These are phyloP conservation scores for Malthinus flaveolus DNA, from an alignment of 2,888 invertebrate genomes.

Conservation along the genomic window DNA sequence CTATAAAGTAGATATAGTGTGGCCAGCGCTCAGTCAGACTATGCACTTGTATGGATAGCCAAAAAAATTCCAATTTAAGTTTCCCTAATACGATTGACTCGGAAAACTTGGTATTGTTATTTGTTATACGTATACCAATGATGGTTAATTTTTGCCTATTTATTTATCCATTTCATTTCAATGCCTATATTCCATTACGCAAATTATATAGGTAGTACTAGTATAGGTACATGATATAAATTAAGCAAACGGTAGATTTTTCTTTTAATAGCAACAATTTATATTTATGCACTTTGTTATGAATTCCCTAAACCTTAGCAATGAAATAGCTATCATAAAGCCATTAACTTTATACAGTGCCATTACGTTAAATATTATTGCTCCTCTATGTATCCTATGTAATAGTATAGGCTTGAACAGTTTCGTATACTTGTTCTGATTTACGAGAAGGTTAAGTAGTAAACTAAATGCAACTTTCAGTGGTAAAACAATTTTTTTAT, in stretches of 20 bases:
- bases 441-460: conserved; percentile 37
- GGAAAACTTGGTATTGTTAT: too few species aligned
- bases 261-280: conserved; percentile 32
- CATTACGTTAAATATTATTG: conserved; percentile 51
- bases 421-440: conserved; percentile 31
- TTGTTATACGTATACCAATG: too few species aligned
- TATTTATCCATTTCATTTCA: too few species aligned
- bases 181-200: too few species aligned
- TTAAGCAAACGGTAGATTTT: conserved; percentile 10
- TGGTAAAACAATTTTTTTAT: conserved; percentile 25
- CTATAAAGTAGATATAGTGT: too few species aligned
- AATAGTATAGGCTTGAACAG: conserved; percentile 26
- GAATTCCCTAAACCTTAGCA: conserved; percentile 40
- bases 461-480: conserved; percentile 44
- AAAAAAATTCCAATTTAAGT: too few species aligned
- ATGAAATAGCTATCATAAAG: conserved; percentile 46
- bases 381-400: conserved; percentile 39
- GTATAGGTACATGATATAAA: too few species aligned
- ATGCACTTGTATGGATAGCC: too few species aligned
- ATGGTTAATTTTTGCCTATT: too few species aligned
- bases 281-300: conserved; percentile 35
- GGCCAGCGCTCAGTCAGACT: too few species aligned
- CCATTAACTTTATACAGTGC: conserved; percentile 49
- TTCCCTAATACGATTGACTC: too few species aligned
- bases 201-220: too few species aligned